phyloP scores from a whole-genome alignment of 2,113 vertebrate genomes.

The Gallinago paraguaiae region DNA sequence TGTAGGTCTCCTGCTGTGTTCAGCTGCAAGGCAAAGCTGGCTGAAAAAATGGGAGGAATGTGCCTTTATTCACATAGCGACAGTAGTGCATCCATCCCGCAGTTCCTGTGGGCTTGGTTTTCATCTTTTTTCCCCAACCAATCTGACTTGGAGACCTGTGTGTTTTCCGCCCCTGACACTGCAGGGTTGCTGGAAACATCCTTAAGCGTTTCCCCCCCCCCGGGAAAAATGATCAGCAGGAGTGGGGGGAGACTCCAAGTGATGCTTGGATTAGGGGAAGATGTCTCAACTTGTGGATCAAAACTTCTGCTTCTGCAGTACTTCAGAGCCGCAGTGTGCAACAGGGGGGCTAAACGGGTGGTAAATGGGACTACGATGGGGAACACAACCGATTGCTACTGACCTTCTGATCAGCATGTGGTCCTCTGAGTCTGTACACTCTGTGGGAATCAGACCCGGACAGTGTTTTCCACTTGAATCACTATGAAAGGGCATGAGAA shows the following conservation, averaged over 20 bases:
- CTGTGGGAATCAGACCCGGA: background rate
- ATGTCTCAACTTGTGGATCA: fast-evolving
- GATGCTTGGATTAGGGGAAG: background rate
- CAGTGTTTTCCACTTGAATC: background rate
- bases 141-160: background rate
- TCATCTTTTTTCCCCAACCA: background rate
- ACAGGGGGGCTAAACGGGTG: background rate
- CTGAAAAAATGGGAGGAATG: background rate
- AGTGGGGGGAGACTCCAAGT: background rate
- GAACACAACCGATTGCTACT: background rate
- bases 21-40: background rate
- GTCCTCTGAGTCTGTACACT: background rate
- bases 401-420: background rate
- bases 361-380: background rate
- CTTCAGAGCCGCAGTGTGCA: background rate
- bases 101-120: background rate
- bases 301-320: background rate
- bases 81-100: fast-evolving
- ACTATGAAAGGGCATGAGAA: background rate
- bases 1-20: background rate
- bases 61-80: background rate
- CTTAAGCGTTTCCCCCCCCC: background rate
- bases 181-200: background rate
- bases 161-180: background rate
- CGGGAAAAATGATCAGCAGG: background rate